Evolutionary conservation across 2,113 vertebrate genomes (phyloP), one percentile per base, ranked within the genome.

Genomic region (Periophthalmus modestus): DNA sequence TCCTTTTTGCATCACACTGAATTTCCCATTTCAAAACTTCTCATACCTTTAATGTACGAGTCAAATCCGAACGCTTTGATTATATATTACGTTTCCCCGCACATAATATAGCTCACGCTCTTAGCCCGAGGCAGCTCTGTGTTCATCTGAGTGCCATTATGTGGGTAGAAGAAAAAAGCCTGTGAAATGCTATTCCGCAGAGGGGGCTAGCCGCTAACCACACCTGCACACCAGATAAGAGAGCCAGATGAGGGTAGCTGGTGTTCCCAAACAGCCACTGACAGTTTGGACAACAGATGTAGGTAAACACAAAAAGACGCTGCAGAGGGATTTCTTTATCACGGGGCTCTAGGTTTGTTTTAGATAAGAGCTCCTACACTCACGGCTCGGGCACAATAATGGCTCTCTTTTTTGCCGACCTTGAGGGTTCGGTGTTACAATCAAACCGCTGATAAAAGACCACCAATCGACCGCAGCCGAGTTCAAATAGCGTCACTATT

Each of bases 171-270:
- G 24, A 52, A 52, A 82, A 67, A 73, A 73, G 76, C 34, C 77
- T 58, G 80, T 80, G 78, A 86, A 85, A 82, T 79, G 69, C 50
- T 85, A 80, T 57, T 79, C 86, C 70, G 61, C 77, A 59, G 28
- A 57, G 66, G 24, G 54, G 5, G 50, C 67, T 14, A 1, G 23
- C 11, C 43, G 69, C n/a, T 70, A 75, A 84, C 77, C 69, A 65
- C 89, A 89, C 84, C 88, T 89, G 82, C 72, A 75, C 52, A 79
- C 62, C 63, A 50, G 76, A 89, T 80, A 85, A 78, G 69, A 67
- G 15, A 74, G 71, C n/a, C 68, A 65, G 84, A 72, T 55, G 66
- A 72, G 61, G 77, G 80, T 67, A 73, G 77, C 62, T 3, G 65
- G 69, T 70, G 76, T 71, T 89, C 78, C 82, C 82, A 80, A 59